Evolutionary conservation across 2,888 invertebrate genomes (phyloP), one percentile per base, ranked within the genome.

Genomic region (Anticlea derivata): DNA sequence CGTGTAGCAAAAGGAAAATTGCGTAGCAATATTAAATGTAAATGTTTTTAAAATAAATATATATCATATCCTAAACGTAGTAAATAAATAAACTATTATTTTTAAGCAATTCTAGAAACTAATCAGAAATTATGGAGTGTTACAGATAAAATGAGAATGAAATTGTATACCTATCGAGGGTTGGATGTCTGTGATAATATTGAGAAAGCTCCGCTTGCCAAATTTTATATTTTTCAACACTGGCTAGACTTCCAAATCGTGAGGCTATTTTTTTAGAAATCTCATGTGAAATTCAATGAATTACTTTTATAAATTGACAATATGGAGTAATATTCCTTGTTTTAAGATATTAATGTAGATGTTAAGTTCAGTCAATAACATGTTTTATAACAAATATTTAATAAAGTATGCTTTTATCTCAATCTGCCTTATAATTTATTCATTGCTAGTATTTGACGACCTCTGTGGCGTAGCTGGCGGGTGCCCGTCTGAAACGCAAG

Each of bases 301-400:
- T 58, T 54, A 52, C 43, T 48, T 48, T 56, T 39, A 31, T 40
- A 12, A 44, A 44, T 40, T 40, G 49, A 49, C 49, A 37, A 50
- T 45, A 45, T 45, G 20, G 34, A 29, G 26, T 35, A 38, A 13
- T 22, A 22, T n/a, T 43, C 60, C 6, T 26, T 26, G 13, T 13
- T 30, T 40, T 39, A 34, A 24, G 31, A 48, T 64, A 63, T 66
- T 67, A 60, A 62, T 64, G 66, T 61, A 66, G 40, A 7, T 8
- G 54, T 22, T 70, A 68, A 67, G 69, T 66, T 66, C 49, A 67
- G 67, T 67, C 58, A 69, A 50, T 66, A 65, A 65, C 54, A 13
- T 65, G 59, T 61, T 55, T 63, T 64, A 62, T 58, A 50, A 64
- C 58, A 27, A 58, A 62, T 65, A 45, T 39, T 50, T 35, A 50